Evolutionary conservation across 2,113 vertebrate species (phyloP), one percentile per base, ranked within the genome.

Genomic region (Ardeotis arabs): DNA sequence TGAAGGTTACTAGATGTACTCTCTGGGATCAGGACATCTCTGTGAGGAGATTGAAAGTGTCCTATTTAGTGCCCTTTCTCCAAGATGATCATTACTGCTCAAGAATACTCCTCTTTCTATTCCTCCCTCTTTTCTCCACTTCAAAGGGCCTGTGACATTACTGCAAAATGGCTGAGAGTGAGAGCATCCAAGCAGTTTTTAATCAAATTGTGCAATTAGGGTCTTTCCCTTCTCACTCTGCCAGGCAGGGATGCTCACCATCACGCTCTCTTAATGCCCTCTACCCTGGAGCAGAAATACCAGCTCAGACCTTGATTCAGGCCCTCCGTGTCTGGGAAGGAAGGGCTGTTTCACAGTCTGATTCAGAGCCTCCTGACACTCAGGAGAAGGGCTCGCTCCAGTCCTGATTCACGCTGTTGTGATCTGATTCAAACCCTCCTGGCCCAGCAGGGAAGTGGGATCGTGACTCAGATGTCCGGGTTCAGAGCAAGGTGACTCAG

Each of bases 281-380:
- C 62, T 88, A 33, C 31, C 74, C 79, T 63, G 66, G 52, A 82
- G 77, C 68, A 86, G 33, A 84, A 91, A 29, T 10, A 27, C 29
- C 77, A 94, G 49, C 92, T 74, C 79, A n/a, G 78, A 23, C 44
- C 72, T 31, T 96, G 93, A 91, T 78, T 95, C 89, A 95, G 47
- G 27, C 37, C 37, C 25, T 93, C 91, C 20, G 0, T 10, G 31
- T 55, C 72, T 88, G 72, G 39, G 73, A 58, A 84, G 94, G 88
- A 92, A 95, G 76, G 47, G 41, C 52, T 78, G 28, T 58, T 73
- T 87, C 94, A 83, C 7, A 20, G 29, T 60, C 79, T 92, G 89
- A 97, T 94, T 97, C 96, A 95, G 75, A 86, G n/a, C 39, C 95
- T 94, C 88, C 90, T 97, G 95, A 95, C 3, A 15, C 53, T 67